Base-by-base conservation (phyloP, 2,797 vertebrate genomes). In the Macropodus opercularis region DNA sequence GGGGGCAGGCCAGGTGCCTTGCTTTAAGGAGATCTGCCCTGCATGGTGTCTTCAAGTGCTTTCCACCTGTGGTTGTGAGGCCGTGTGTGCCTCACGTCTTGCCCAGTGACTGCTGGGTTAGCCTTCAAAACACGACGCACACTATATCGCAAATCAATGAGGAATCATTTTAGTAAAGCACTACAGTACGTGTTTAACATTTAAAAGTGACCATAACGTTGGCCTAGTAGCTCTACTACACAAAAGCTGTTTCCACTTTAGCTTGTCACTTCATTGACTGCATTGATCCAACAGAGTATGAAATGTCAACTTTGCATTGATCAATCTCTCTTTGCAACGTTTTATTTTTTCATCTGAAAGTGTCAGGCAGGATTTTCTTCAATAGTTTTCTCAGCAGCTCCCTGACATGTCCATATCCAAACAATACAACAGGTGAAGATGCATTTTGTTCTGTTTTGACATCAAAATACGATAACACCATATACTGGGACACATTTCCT, bases 381-480 rank as follows among this genome's bases (percentile, higher is more conserved):
- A 35, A 1, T 51, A 22, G 27, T 24, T 39, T 50, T 68, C 72
- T 55, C 24, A 49, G 31, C 17, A 35, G n/a, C 32, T 70, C 29
- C 39, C 41, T 32, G 63, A 59, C 69, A 63, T 50, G 52, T 70
- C 39, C 29, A 31, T 38, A 58, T 67, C 62, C 57, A 73, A 85
- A 69, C 42, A 59, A 57, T 36, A 74, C 71, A 75, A 67, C 70
- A 67, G 53, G 64, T 71, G 41, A 55, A 43, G 58, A 77, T 61
- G 47, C 55, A 69, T 51, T 74, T 55, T 60, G 39, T 69, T 67
- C 21, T 54, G n/a, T 60, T 60, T 46, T 40, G 49, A 67, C 44
- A 70, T 66, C 49, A 72, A 76, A 80, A 83, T 75, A 84, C 69
- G 65, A 84, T 81, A 79, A 84, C 68, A 52, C 52, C 26, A 55